phyloP scores from a whole-genome alignment of 1,140 invertebrate species.

The Triops cancriformis region DNA sequence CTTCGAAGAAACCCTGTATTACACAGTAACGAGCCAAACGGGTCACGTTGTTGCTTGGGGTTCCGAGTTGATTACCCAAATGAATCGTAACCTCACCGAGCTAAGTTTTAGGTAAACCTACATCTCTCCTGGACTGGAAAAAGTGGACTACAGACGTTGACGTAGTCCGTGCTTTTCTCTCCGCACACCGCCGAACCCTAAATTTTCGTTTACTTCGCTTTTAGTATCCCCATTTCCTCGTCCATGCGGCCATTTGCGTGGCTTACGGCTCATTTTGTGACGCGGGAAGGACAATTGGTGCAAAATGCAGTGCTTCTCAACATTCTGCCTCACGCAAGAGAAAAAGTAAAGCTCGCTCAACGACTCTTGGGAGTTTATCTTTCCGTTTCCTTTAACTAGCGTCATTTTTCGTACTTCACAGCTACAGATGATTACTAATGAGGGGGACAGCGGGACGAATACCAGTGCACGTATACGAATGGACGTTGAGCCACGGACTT shows the following conservation, averaged over 20 bases:
- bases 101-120: background rate
- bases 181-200: background rate
- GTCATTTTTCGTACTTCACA: background rate
- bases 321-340: background rate
- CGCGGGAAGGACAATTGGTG: background rate
- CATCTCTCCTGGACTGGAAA: background rate
- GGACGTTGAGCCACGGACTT: background rate
- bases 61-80: background rate
- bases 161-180: background rate
- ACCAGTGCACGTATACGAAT: background rate
- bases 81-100: background rate
- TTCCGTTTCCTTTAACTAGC: background rate
- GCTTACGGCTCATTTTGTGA: conserved; percentile 5
- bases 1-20: background rate
- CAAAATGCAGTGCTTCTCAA: background rate
- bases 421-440: background rate
- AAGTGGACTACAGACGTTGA: background rate
- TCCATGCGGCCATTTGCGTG: background rate
- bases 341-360: background rate
- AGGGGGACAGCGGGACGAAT: background rate
- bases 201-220: background rate
- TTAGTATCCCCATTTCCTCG: background rate
- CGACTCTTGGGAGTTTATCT: background rate
- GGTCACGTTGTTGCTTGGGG: conserved; percentile 1
- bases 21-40: background rate